Percentiles rank a stretch among this genome's conserved stretches.
These are phyloP conservation scores for Sylvicapra grimmia DNA, from an alignment of 2,113 vertebrate genomes.

Conservation along the genomic window DNA sequence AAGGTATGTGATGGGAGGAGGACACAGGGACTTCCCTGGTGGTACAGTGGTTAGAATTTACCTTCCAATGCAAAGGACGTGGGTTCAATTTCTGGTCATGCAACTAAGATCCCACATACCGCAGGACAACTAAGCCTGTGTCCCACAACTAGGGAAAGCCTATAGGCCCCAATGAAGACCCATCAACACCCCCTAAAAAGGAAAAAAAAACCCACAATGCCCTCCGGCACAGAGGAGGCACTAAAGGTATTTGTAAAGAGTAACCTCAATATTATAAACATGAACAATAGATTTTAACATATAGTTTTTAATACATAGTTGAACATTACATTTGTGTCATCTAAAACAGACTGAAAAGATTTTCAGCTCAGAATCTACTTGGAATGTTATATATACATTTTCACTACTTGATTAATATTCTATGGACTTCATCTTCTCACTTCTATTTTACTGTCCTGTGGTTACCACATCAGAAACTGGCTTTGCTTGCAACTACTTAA, in stretches of 20 bases:
- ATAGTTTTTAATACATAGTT: not conserved
- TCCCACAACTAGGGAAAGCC: not conserved
- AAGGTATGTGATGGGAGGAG: not conserved
- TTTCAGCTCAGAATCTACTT: constrained; percentile 18
- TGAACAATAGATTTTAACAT: not conserved
- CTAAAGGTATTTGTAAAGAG: not conserved
- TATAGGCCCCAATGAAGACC: not conserved
- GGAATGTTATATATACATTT: not conserved
- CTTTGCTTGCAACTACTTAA: not conserved
- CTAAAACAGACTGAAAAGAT: not conserved
- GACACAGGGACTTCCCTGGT: not conserved
- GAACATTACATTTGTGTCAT: not conserved
- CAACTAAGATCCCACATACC: not conserved
- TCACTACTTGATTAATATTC: not conserved
- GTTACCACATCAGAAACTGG: not conserved
- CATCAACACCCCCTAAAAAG: not conserved
- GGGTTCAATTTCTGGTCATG: not conserved
- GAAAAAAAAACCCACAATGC: not conserved
- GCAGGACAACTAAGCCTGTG: not conserved
- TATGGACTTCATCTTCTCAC: not conserved
- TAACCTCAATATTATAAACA: not conserved
- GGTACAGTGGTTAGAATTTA: not conserved
- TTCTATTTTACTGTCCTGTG: not conserved
- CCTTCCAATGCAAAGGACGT: not conserved
- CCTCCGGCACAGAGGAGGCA: not conserved